These are phyloP conservation scores for Cairina moschata DNA, from an alignment of 2,113 vertebrate genomes.

Conservation along the genomic window DNA sequence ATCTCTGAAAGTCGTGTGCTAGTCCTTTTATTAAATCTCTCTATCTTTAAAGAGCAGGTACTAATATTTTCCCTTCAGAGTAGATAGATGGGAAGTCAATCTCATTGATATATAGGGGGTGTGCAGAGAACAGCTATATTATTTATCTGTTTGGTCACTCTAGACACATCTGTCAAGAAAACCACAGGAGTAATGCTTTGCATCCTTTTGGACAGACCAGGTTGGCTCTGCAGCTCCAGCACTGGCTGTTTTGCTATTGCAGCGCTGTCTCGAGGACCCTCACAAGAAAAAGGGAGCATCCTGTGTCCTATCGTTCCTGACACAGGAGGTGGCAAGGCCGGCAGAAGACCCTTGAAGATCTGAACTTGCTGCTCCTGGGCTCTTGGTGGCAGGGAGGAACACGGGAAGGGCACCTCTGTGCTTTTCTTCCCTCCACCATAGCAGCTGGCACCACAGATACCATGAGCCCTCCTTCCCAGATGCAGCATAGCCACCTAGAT, in stretches of 20 bases:
- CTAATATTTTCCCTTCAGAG: neutral
- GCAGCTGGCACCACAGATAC: accelerated
- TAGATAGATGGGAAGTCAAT: neutral
- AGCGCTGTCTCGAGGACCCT: neutral
- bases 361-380: neutral
- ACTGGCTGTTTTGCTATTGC: too few species aligned
- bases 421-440: neutral
- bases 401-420: neutral
- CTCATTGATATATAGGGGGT: accelerated
- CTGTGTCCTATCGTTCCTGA: accelerated
- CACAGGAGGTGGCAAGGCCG: neutral
- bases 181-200: neutral
- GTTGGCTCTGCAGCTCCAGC: neutral
- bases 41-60: neutral
- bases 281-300: accelerated
- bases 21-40: neutral
- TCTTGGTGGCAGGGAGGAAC: neutral
- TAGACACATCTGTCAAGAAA: neutral
- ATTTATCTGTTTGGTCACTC: neutral
- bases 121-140: neutral
- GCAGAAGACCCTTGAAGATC: neutral
- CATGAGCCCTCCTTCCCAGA: neutral
- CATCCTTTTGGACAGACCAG: neutral
- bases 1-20: neutral
- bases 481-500: accelerated